Base-by-base conservation (phyloP, 2,797 vertebrate genomes). In the Pipistrellus kuhlii region DNA sequence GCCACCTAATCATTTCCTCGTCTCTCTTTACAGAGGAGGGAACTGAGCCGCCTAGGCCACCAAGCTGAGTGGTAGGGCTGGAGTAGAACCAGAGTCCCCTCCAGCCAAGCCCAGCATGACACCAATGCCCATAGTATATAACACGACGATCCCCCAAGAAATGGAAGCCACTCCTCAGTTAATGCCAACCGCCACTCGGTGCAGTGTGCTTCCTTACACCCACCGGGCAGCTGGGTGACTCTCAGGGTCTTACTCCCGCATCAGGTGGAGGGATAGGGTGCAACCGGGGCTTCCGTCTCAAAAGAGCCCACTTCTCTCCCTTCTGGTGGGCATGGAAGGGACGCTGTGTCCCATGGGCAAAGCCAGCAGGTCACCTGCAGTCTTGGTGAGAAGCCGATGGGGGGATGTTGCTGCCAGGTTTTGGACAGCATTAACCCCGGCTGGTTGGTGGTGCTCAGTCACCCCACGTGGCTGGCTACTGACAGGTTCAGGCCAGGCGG, bases 81-180 rank as follows among this genome's bases (percentile, higher is more conserved):
- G 71, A 38, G 46, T 4, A 69, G 66, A 78, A 55, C 21, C 25
- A 0, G 57, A 57, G 41, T 30, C 68, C 57, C 12, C 5, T 18
- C 27, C 21, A 69, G 85, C 41, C 51, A 77, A 21, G 51, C 38
- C 53, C 25, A 41, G n/a, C 12, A 5, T 0, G 12, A 53, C 20
- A 11, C 0, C 5, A 77, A 66, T 4, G 7, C n/a, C 62, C 72
- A 25, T 2, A 7, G 27, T 18, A 14, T 1, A 18, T 2, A 32
- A 64, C 30, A 68, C 8, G 0, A 30, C 5, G 68, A 66, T 38
- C 62, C 57, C n/a, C 44, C 12, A 1, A 14, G 21, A 59, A 46
- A 20, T 10, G n/a, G 35, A 17, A 82, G 73, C 6, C 8, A 11
- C 1, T 27, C 68, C 64, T 76, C 10, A 1, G 21, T 66, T 20